Evolutionary conservation across 2,113 vertebrate species (phyloP).

Genomic region (Acrocephalus kingi): DNA sequence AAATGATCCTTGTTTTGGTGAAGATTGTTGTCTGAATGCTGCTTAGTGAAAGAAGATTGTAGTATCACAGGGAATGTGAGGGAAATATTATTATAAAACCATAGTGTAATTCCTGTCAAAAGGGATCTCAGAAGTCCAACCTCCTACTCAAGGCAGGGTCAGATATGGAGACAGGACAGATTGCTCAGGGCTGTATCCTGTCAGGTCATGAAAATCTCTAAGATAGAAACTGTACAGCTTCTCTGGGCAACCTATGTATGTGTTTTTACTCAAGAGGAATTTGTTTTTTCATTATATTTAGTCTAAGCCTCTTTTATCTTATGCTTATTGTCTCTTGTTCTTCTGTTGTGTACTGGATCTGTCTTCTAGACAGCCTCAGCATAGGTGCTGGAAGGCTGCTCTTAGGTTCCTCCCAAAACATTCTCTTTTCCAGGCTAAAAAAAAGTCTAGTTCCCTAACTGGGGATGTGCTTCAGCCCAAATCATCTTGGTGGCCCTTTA

Average conservation of each 20-base stretch:
- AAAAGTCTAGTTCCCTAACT: not conserved
- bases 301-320: not conserved
- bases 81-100: not conserved
- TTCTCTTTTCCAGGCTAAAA: not conserved
- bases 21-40: not conserved
- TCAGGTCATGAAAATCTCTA: not conserved
- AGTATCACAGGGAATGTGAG: not conserved
- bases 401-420: not conserved
- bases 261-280: not conserved
- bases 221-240: not conserved
- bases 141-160: not conserved
- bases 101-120: not conserved
- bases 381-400: not conserved
- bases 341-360: not conserved
- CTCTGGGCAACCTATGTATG: not conserved
- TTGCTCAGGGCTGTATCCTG: not conserved
- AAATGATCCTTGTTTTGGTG: not conserved
- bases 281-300: not conserved
- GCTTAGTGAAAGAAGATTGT: not conserved
- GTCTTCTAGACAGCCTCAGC: not conserved
- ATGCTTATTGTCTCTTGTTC: not conserved
- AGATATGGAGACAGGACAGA: not conserved
- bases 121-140: not conserved
- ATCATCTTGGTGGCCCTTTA: not conserved
- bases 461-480: not conserved